These are phyloP conservation scores for Colistium nudipinnis DNA, from an alignment of 2,113 vertebrate genomes.

Conservation along the genomic window DNA sequence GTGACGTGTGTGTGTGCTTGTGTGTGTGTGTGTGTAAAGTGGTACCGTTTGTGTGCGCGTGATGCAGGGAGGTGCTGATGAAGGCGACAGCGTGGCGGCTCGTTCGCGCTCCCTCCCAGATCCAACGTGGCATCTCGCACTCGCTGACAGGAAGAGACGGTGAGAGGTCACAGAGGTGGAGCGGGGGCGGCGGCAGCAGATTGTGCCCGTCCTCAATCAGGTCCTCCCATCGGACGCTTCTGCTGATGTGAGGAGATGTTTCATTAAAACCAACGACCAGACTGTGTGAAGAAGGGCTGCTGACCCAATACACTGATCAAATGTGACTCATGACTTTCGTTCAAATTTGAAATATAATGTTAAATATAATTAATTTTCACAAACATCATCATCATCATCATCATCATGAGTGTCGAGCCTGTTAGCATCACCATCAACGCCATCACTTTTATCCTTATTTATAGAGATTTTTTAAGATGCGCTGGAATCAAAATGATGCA, in stretches of 20 bases:
- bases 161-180: slow-evolving; percentile 7
- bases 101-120: slow-evolving; percentile 37
- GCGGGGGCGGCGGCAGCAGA: slow-evolving; percentile 18
- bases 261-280: neutral
- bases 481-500: too few species aligned
- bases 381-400: neutral
- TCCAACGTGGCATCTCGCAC: slow-evolving; percentile 49
- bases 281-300: too few species aligned
- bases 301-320: too few species aligned
- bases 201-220: slow-evolving; percentile 19
- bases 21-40: neutral
- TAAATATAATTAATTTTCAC: too few species aligned
- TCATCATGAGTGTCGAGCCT: neutral
- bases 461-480: too few species aligned
- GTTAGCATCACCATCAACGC: neutral
- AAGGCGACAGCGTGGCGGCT: slow-evolving; percentile 14
- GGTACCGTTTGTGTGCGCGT: neutral
- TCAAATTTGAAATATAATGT: too few species aligned
- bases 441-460: neutral
- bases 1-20: slow-evolving; percentile 1
- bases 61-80: slow-evolving; percentile 30
- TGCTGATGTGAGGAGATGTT: too few species aligned
- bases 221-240: neutral
- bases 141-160: slow-evolving; percentile 17
- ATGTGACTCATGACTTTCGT: neutral